These are phyloP conservation scores for Caenorhabditis elegans DNA, from an alignment of 1,140 invertebrate species.

Conservation along the genomic window DNA sequence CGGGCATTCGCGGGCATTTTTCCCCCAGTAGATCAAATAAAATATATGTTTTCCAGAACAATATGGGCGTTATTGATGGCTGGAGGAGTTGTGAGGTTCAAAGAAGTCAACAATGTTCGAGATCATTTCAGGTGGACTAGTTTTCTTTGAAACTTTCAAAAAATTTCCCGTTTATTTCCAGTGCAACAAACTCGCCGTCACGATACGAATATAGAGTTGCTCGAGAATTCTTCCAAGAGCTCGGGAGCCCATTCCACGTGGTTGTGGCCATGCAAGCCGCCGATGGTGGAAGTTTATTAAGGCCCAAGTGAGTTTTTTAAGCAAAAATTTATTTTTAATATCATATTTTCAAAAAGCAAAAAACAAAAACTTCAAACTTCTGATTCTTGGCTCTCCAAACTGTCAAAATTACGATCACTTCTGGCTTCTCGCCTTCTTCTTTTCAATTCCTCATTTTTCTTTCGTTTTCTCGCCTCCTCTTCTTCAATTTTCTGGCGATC, in stretches of 20 bases:
- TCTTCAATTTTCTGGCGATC: background rate
- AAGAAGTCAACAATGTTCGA: constrained; percentile 65
- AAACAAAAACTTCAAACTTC: background rate
- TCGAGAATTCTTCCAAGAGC: constrained; percentile 62
- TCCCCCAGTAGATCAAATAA: background rate
- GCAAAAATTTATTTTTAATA: background rate
- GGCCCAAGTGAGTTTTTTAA: constrained; percentile 50
- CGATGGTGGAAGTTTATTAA: constrained; percentile 57
- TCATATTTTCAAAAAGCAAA: background rate
- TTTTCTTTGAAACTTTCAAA: too few relatives aligned
- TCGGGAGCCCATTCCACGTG: constrained; percentile 62
- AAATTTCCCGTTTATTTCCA: constrained; percentile 23
- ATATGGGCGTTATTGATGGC: constrained; percentile 50
- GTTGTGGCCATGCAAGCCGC: constrained; percentile 60
- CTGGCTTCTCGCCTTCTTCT: background rate
- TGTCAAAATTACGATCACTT: background rate
- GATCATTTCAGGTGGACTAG: constrained; percentile 55
- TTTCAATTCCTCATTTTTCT: background rate
- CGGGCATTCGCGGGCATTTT: too few relatives aligned
- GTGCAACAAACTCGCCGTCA: constrained; percentile 63
- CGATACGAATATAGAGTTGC: constrained; percentile 61
- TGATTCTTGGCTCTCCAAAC: background rate
- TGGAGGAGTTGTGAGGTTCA: constrained; percentile 60
- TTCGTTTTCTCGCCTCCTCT: background rate
- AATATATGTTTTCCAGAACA: background rate